Evolutionary conservation across 2,113 vertebrate species (phyloP), one percentile per base, ranked within the genome.

Genomic region (Oriolus oriolus): DNA sequence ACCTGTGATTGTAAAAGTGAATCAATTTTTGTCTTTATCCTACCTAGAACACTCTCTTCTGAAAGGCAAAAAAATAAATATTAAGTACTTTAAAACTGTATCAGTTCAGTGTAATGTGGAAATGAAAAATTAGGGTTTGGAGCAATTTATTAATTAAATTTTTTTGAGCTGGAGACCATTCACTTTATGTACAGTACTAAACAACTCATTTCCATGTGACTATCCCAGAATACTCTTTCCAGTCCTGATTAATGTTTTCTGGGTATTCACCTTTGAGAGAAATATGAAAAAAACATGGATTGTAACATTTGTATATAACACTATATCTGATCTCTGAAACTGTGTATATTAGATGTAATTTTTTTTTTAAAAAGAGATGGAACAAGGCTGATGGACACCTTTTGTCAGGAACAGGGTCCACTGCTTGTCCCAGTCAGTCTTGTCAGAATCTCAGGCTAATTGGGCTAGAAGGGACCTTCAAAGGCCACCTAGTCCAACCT

Each of bases 241-340:
- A 77, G 68, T 53, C 41, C 23, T 56, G 16, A 52, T 73, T 49
- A 69, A 68, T 9, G 17, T 64, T 83, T 83, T 77, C n/a, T 15
- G 60, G 54, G 15, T 85, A 50, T 65, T 76, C 24, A 57, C 16
- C 41, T 77, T 80, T 45, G 27, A 84, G 57, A 81, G 11, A 7
- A 20, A 15, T 18, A 33, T 33, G 14, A 61, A 80, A 68, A 11
- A 0, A 4, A 0, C 1, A 2, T 24, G 1, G 53, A 45, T 28
- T 23, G 5, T 53, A 57, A 56, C 11, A 20, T 57, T 63, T 56
- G 11, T 74, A 27, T 63, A 41, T 89, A 87, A 59, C 4, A 26
- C 18, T 21, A 0, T 28, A 17, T 81, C 50, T 70, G 56, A 27
- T 24, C 5, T 74, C 84, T 74, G 68, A 78, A 26, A n/a, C 33